Percentiles rank a stretch among this genome's conserved stretches.
Evolutionary conservation across 1,140 invertebrate genomes (phyloP).

Genomic region (Orchestia grillus): DNA sequence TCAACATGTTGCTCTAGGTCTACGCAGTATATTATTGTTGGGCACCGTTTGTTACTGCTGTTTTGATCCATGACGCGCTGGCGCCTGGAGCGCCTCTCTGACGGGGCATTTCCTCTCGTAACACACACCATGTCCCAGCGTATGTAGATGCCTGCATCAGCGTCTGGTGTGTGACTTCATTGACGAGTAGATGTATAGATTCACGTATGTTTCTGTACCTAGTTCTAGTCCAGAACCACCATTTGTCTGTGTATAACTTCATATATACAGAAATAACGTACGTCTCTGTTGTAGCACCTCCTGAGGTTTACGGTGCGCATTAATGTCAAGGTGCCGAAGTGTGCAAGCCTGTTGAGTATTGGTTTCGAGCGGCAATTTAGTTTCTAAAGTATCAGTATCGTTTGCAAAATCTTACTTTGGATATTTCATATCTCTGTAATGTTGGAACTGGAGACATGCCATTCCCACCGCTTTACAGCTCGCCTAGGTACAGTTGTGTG

Average conservation of each 20-base stretch:
- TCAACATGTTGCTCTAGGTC: too few species aligned
- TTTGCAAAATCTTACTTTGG: not conserved
- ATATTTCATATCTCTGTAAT: not conserved
- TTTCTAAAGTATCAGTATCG: not conserved
- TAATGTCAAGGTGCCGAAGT: not conserved
- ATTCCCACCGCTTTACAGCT: not conserved
- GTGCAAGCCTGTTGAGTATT: not conserved
- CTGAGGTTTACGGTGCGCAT: not conserved
- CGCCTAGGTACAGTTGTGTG: not conserved
- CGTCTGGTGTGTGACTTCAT: not conserved
- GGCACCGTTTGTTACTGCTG: not conserved
- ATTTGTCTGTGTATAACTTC: not conserved
- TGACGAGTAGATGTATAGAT: not conserved
- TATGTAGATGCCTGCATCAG: not conserved
- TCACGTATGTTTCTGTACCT: not conserved
- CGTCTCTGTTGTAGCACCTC: not conserved
- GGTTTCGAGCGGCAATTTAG: not conserved
- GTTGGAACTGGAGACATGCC: not conserved
- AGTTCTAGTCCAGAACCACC: not conserved
- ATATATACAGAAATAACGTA: not conserved
- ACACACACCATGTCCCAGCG: not conserved
- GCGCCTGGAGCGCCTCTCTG: not conserved
- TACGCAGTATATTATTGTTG: too few species aligned
- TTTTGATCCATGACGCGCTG: not conserved
- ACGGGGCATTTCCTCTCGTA: not conserved